Percentiles rank a stretch among this genome's conserved stretches.
Conservation (phyloP, 2,113 vertebrate genomes). For the Mellivora capensis region DNA sequence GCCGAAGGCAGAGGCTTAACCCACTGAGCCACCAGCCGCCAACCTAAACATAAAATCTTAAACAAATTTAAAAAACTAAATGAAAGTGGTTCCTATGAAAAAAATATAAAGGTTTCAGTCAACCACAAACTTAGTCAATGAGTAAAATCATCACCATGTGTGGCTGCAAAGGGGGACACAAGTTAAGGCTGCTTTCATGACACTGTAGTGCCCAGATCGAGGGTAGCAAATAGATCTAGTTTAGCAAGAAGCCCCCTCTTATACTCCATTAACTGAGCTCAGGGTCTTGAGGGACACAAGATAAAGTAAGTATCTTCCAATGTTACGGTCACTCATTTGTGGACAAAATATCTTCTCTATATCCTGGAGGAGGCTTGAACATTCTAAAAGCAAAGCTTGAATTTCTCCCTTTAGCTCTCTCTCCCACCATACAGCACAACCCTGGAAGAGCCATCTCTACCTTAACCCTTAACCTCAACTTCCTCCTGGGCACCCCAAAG, state of each 20-base stretch:
- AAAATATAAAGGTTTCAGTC: neutral
- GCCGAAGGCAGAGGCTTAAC: too few relatives aligned
- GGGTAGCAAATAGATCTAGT: neutral
- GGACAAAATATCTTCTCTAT: neutral
- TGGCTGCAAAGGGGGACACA: neutral
- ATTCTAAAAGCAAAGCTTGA: neutral
- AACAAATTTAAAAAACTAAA: neutral
- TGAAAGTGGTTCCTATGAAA: neutral
- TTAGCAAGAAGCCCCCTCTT: neutral
- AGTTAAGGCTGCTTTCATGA: neutral
- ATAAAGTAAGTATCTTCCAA: neutral
- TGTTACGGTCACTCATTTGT: neutral
- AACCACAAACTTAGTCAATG: neutral
- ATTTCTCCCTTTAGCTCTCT: neutral
- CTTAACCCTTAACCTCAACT: neutral
- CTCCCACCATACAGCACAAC: neutral
- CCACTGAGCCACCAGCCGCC: too few relatives aligned
- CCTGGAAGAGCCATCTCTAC: neutral
- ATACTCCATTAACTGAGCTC: neutral
- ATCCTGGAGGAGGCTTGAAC: neutral
- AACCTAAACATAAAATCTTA: neutral
- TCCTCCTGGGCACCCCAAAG: neutral
- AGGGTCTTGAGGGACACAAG: neutral
- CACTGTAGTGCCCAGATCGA: neutral
- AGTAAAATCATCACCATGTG: neutral